Conservation (phyloP, 2,888 invertebrate genomes). For the Druceiella hillmani region DNA sequence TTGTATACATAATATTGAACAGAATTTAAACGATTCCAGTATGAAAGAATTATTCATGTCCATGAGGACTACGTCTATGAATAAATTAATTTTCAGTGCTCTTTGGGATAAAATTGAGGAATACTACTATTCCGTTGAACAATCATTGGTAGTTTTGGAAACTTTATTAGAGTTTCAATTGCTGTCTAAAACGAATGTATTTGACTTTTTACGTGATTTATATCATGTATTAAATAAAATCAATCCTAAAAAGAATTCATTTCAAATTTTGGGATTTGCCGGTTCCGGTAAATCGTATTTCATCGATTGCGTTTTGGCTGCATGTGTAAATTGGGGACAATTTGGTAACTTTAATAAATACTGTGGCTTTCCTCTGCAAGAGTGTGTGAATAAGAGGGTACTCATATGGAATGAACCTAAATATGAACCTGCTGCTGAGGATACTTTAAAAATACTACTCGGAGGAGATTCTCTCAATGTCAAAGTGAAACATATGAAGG, state of each 20-base stretch:
- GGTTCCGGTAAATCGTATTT: slow-evolving; percentile 12
- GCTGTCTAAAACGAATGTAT: no score
- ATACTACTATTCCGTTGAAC: slow-evolving; percentile 7
- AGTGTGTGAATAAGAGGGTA: slow-evolving; percentile 18
- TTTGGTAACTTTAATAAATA: slow-evolving; percentile 16
- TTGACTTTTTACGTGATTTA: slow-evolving; percentile 3
- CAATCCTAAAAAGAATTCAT: slow-evolving; percentile 11
- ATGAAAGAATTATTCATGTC: slow-evolving; percentile 7
- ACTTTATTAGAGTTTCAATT: no score
- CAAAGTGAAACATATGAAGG: slow-evolving; percentile 15
- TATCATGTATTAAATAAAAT: slow-evolving; percentile 1
- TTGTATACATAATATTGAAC: slow-evolving; percentile 9
- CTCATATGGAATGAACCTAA: slow-evolving; percentile 23
- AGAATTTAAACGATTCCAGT: slow-evolving; percentile 6
- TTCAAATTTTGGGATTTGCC: slow-evolving; percentile 13
- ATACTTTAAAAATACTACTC: slow-evolving; percentile 21
- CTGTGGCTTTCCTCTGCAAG: slow-evolving; percentile 19
- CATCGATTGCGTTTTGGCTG: slow-evolving; percentile 12
- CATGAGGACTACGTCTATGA: slow-evolving; percentile 7
- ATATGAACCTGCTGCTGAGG: slow-evolving; percentile 17
- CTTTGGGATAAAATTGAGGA: slow-evolving; percentile 9
- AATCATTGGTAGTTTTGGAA: no score
- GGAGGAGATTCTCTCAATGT: slow-evolving; percentile 14
- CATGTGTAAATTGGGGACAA: slow-evolving; percentile 13
- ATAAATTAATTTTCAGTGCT: slow-evolving; percentile 8